A percentile compares a stretch with the other conserved stretches of the same genome.
phyloP scores from a whole-genome alignment of 2,113 vertebrate genomes.

The Hiodon tergisus region DNA sequence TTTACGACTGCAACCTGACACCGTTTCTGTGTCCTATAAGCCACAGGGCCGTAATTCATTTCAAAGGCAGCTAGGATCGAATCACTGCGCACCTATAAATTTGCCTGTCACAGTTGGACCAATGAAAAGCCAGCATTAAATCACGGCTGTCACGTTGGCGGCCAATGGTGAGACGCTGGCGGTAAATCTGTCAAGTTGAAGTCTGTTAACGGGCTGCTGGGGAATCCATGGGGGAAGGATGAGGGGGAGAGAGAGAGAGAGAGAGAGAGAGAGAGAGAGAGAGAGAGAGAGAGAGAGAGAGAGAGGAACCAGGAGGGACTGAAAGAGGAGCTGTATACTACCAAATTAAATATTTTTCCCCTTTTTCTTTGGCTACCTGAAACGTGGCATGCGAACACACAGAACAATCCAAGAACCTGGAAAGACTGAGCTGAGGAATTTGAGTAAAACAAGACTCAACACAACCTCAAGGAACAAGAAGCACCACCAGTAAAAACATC shows the following conservation, averaged over 20 bases:
- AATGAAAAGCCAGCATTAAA: constrained; percentile 40
- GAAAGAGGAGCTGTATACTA: constrained; percentile 15
- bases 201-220: constrained; percentile 39
- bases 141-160: constrained; percentile 37
- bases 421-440: constrained; percentile 2
- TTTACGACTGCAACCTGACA: constrained; percentile 38
- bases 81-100: constrained; percentile 39
- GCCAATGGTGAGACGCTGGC: constrained; percentile 40
- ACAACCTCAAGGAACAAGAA: background rate
- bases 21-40: constrained; percentile 44
- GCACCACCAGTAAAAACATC: background rate
- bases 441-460: constrained; percentile 20
- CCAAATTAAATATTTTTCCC: constrained; percentile 2
- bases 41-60: constrained; percentile 39
- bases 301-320: background rate
- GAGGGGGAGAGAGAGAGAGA: background rate
- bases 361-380: background rate
- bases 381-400: constrained; percentile 2
- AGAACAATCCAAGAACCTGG: background rate
- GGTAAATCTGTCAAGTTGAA: constrained; percentile 39
- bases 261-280: constrained; percentile 1
- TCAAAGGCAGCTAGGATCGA: constrained; percentile 37
- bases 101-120: constrained; percentile 32
- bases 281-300: background rate
- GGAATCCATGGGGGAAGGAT: constrained; percentile 19